Conservation (phyloP, 2,797 vertebrate species). For the Astyanax mexicanus region DNA sequence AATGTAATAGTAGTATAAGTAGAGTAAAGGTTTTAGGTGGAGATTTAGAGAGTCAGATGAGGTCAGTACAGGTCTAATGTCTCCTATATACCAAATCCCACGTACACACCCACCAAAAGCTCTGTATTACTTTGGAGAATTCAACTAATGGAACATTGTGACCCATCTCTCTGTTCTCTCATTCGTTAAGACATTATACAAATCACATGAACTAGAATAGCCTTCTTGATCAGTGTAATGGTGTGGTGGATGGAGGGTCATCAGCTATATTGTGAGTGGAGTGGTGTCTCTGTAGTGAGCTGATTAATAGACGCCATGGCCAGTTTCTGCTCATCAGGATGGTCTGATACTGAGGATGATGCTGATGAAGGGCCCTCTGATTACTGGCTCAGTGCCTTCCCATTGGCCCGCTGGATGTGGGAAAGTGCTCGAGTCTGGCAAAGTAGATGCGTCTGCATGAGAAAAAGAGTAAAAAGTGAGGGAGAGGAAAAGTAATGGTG, state of each 20-base stretch:
- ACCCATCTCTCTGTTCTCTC: neutral
- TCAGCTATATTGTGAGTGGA: slow-evolving; percentile 67
- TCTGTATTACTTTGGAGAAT: no score
- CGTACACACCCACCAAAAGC: neutral
- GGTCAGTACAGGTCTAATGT: no score
- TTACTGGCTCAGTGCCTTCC: slow-evolving; percentile 66
- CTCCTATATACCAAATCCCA: neutral
- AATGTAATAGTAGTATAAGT: no score
- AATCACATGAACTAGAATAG: slow-evolving; percentile 17
- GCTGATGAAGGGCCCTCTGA: slow-evolving; percentile 77
- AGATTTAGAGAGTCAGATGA: no score
- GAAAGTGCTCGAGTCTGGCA: neutral
- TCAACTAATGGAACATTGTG: neutral
- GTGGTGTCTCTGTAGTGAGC: slow-evolving; percentile 69
- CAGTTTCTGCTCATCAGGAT: slow-evolving; percentile 76
- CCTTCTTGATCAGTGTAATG: neutral
- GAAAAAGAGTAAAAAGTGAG: slow-evolving; percentile 2
- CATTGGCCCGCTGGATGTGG: slow-evolving; percentile 24
- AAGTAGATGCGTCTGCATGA: neutral
- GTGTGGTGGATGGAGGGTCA: slow-evolving; percentile 54
- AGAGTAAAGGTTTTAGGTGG: no score
- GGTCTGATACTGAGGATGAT: slow-evolving; percentile 66
- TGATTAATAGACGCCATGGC: slow-evolving; percentile 75
- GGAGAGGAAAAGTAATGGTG: neutral
- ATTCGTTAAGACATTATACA: slow-evolving; percentile 6